Evolutionary conservation across 1,140 invertebrate genomes (phyloP).

Genomic region (Rhysida immarginata): DNA sequence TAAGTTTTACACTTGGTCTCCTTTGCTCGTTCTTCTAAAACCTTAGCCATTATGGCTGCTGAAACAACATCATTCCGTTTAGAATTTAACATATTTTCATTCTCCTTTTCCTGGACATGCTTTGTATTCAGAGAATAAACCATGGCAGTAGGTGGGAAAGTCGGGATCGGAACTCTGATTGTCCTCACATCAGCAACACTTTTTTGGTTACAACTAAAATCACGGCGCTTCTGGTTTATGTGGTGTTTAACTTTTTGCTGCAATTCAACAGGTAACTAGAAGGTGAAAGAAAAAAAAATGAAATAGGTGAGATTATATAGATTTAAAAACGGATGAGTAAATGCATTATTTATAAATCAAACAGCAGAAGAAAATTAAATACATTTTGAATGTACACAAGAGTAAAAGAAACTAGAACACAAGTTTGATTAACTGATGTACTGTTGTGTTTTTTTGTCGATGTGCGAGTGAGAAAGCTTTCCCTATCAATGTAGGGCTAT

Average conservation of each 20-base stretch:
- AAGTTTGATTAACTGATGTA: no score
- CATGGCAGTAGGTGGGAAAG: constrained; percentile 76
- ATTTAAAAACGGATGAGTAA: no score
- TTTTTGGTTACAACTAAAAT: constrained; percentile 32
- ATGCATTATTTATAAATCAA: no score
- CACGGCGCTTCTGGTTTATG: constrained; percentile 20
- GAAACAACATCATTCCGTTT: constrained; percentile 58
- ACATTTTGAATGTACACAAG: no score
- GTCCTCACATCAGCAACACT: constrained; percentile 36
- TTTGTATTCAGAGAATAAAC: constrained; percentile 57
- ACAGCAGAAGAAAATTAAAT: no score
- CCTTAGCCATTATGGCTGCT: constrained; percentile 81
- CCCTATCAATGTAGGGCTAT: no score
- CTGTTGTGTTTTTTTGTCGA: no score
- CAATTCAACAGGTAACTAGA: constrained; percentile 72
- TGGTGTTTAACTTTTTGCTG: constrained; percentile 59
- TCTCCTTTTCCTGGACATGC: constrained; percentile 21
- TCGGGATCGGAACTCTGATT: constrained; percentile 63
- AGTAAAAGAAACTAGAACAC: no score
- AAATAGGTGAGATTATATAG: no score
- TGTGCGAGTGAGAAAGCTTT: no score
- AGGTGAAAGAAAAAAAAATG: constrained; percentile 15
- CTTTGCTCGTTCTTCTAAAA: constrained; percentile 66
- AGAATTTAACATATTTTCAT: constrained; percentile 18
- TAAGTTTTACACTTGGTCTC: constrained; percentile 42